Conservation (phyloP, 2,113 vertebrate species). For the Tragelaphus scriptus region DNA sequence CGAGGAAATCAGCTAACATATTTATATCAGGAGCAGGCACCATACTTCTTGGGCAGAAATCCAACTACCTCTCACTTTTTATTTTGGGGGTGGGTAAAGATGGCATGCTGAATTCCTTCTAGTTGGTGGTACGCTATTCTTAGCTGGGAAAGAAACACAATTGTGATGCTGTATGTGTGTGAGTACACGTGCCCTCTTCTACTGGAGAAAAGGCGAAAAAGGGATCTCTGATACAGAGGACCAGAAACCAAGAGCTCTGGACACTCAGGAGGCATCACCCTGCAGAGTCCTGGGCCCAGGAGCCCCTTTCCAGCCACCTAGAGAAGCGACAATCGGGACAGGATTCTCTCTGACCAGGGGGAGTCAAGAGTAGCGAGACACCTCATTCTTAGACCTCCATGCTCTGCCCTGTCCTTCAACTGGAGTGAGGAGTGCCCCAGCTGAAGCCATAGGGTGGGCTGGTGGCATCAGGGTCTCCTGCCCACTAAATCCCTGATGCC, state of each 20-base stretch:
- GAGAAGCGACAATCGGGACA: background rate
- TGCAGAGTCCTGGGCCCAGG: background rate
- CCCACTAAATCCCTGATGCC: background rate
- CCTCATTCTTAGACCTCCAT: background rate
- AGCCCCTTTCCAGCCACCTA: background rate
- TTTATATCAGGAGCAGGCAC: background rate
- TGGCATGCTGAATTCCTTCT: background rate
- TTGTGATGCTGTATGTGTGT: background rate
- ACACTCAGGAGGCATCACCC: background rate
- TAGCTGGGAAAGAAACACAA: conserved; percentile 18
- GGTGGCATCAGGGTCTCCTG: background rate
- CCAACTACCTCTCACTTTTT: background rate
- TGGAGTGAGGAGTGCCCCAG: background rate
- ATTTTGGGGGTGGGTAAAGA: background rate
- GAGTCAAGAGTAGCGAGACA: background rate
- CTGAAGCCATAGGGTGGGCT: background rate
- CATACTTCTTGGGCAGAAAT: background rate
- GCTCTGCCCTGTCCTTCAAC: background rate
- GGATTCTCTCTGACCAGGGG: background rate
- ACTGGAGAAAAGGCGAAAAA: background rate
- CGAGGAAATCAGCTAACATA: conserved; percentile 21
- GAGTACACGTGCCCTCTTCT: background rate
- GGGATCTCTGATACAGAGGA: background rate
- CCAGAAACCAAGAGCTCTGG: background rate
- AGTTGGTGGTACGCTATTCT: conserved; percentile 34